phyloP scores from a whole-genome alignment of 2,113 vertebrate genomes.

The Salvelinus sp. region DNA sequence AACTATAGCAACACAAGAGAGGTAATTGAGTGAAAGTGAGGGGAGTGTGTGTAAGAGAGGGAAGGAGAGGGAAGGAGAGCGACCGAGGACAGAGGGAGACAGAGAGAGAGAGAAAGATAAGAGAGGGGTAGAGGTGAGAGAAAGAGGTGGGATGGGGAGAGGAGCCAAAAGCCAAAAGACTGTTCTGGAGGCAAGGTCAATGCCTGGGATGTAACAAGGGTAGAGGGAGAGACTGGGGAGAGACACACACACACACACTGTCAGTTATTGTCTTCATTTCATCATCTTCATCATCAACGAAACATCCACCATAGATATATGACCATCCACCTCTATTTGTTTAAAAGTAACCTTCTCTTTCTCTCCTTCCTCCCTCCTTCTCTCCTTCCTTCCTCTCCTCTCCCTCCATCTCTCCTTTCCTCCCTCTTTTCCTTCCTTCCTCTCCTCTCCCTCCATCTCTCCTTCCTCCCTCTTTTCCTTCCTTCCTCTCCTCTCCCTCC shows the following conservation, averaged over 20 bases:
- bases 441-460: slow-evolving; percentile 43
- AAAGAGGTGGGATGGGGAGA: not conserved
- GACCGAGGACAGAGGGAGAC: not conserved
- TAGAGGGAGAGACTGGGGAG: not conserved
- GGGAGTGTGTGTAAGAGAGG: slow-evolving; percentile 10
- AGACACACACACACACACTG: not conserved
- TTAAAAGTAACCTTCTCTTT: not conserved
- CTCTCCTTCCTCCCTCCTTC: not conserved
- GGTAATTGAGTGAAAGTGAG: slow-evolving; percentile 30
- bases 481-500: slow-evolving; percentile 38
- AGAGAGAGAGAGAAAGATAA: not conserved
- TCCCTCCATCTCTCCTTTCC: slow-evolving; percentile 32
- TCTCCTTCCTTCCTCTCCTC: slow-evolving; percentile 26
- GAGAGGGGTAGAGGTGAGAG: not conserved
- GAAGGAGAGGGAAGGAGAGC: not conserved
- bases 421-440: slow-evolving; percentile 8
- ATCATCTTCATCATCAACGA: not conserved
- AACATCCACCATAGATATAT: not conserved
- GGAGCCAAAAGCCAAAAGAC: not conserved
- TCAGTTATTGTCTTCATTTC: not conserved
- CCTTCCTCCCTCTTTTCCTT: slow-evolving; percentile 1
- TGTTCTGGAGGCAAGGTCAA: not conserved
- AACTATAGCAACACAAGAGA: slow-evolving; percentile 47
- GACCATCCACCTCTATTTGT: not conserved
- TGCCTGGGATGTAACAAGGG: not conserved